Evolutionary conservation across 2,888 invertebrate genomes (phyloP), one percentile per base, ranked within the genome.

Genomic region (Sarcophaga carnaria): DNA sequence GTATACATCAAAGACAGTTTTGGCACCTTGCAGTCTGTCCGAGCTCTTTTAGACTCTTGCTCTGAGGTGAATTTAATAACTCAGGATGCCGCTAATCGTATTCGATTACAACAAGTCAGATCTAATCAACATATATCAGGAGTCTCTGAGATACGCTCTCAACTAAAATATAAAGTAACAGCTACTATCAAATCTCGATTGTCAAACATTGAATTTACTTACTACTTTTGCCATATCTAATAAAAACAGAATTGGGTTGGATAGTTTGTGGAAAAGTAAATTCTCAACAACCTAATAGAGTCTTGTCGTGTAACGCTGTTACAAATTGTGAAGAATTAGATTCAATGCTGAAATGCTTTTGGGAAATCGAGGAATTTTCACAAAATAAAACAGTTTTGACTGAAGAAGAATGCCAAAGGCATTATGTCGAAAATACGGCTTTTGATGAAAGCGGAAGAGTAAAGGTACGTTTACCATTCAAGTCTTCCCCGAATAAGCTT

Each of bases 391-490:
- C 45, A 2, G 5, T 37, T 14, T 14, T 25, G 3, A 63, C 79
- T 8, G 64, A 64, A 71, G 79, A 80, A 63, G 71, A 80, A 59
- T 12, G 49, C n/a, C 62, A 64, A 37, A 67, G 67, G 1, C 79
- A 79, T 49, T 79, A 47, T 27, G 27, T 63, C 12, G 11, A 79
- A 64, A 79, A 79, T 10, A 63, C 70, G 2, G 27, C 27, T 47
- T 75, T 75, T 49, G 63, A 75, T 63, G 0, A 14, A 8, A 4
- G 11, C 14, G 54, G 54, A n/a, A 64, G n/a, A 72, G 59, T 71
- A 54, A 14, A 79, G 14, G 79, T 71, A 14, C 45, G 79, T 12
- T 54, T 71, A n/a, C 71, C 71, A 54, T 80, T 72, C 14, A 71
- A 80, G 37, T 10, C 5, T 71, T 64, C 64, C 5, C 4, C 64